Base-by-base conservation (phyloP, 2,888 invertebrate species). In the Netelia melanura region DNA sequence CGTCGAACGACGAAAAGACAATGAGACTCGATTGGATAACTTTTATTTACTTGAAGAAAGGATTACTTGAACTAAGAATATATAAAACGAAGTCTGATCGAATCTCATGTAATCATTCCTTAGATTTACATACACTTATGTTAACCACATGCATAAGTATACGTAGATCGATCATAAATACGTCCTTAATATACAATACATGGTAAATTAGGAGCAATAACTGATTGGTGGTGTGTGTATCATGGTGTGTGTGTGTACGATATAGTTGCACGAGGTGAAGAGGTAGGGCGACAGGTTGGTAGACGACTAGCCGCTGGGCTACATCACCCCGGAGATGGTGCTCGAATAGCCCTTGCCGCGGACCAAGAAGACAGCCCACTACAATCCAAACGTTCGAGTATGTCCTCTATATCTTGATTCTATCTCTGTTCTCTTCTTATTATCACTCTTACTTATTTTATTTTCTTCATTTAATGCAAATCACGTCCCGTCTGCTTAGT, bases 321-420 rank as follows among this genome's bases (percentile, higher is more conserved):
- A 87, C 94, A 93, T 93, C 95, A 94, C 93, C 90, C 94, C 91
- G 94, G 95, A 92, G 95, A 95, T 91, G 95, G 94, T 91, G 95
- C 93, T 89, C 93, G 93, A 88, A 93, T 93, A 90, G 93, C 93
- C 88, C 93, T 95, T 92, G 95, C 95, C 87, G 95, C 95, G 89
- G 97, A 97, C 93, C 96, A 97, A 92, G 97, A 97, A 95, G 96
- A 97, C 94, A 97, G 97, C 93, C 97, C 97, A 92, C 96, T 97
- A 91, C 97, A 97, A 94, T 96, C 96, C 91, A 97, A 97, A 94
- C 95, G 97, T 95, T 97, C 97, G 94, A 97, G 97, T 97, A 97
- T 94, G 97, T 97, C 95, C 93, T 87, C 70, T 87, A 48, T 21
- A 82, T 38, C 86, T 71, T 81, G 87, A 84, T 88, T 91, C 89